A percentile compares a stretch with the other conserved stretches of the same genome.
Conservation (phyloP, 2,888 invertebrate genomes). For the Acrobasis repandana region DNA sequence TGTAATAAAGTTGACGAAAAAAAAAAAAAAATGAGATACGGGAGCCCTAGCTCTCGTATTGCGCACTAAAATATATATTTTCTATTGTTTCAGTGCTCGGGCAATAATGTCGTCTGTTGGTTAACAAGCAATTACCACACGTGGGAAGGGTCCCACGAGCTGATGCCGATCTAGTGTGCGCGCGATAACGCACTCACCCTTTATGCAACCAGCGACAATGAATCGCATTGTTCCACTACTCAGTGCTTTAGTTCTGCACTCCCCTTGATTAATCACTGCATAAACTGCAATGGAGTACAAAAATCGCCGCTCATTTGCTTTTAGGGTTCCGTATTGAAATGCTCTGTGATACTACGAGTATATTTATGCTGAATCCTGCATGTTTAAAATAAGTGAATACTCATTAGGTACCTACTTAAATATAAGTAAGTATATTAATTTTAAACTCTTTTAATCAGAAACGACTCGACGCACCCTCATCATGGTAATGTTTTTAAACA, state of each 20-base stretch:
- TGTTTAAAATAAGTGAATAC: no score
- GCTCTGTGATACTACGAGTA: no score
- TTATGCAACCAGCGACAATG: constrained; percentile 49
- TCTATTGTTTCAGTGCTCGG: constrained; percentile 7
- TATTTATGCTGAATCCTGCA: no score
- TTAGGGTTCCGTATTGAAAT: no score
- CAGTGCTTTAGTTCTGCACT: constrained; percentile 39
- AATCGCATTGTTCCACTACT: constrained; percentile 51
- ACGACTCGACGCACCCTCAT: no score
- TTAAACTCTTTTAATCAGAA: no score
- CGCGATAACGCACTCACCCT: constrained; percentile 57
- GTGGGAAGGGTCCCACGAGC: constrained; percentile 74
- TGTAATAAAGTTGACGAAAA: no score
- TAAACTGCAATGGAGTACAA: constrained; percentile 49
- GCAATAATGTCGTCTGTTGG: constrained; percentile 50
- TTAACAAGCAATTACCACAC: constrained; percentile 64
- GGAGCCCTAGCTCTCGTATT: background rate
- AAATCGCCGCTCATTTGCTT: constrained; percentile 27
- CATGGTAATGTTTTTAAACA: no score
- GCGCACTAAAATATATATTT: background rate
- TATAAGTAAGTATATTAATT: no score
- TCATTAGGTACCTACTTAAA: no score
- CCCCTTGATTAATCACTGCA: constrained; percentile 46
- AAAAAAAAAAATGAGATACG: no score
- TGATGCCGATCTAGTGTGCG: constrained; percentile 48